Base-by-base conservation (phyloP, 1,140 invertebrate species). In the Drosophila persimilis region DNA sequence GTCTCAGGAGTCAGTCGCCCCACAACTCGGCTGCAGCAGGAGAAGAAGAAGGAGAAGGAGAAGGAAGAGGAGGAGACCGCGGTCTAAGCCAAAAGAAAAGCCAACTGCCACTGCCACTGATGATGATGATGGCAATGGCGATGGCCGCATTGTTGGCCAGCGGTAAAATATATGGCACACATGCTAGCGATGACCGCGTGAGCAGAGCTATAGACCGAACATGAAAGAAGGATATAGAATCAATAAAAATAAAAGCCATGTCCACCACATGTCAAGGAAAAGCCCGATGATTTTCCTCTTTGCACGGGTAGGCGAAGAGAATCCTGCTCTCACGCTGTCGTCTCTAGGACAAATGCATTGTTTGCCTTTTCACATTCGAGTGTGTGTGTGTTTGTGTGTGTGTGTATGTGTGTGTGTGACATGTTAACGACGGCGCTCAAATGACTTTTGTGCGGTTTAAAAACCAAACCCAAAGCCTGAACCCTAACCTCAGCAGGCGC, bases 391-490 rank as follows among this genome's bases (percentile, higher is more conserved):
- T 75, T 72, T 85, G 72, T 65, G 65, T 79, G 73, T 84, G 80
- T 15, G 15, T 56, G 55, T 64, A 43, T 81, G 59, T 75, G 75
- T 85, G 72, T 65, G 65, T 79, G 73, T 84, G 80, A 85, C 80
- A 84, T 85, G 80, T 85, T 85, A 85, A 85, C 80, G 80, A 85
- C 77, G 77, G 77, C 67, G 77, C 77, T 85, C 83, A 85, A 85
- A 85, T 85, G 81, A 85, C 81, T 85, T 86, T 85, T 85, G 81
- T 85, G 81, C 65, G 81, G 81, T 85, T 85, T 86, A 70, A 86
- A 53, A 80, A 70, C 73, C 81, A 64, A 80, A 86, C 77, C 69
- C 54, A 69, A 31, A 26, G 58, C 50, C 43, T 15, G 20, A 66
- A 66, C 47, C 48, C 69, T n/a, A 50, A 51, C 53, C 26, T 52